These are phyloP conservation scores for Brachionus calyciflorus DNA, from an alignment of 1,140 invertebrate genomes.

Conservation along the genomic window DNA sequence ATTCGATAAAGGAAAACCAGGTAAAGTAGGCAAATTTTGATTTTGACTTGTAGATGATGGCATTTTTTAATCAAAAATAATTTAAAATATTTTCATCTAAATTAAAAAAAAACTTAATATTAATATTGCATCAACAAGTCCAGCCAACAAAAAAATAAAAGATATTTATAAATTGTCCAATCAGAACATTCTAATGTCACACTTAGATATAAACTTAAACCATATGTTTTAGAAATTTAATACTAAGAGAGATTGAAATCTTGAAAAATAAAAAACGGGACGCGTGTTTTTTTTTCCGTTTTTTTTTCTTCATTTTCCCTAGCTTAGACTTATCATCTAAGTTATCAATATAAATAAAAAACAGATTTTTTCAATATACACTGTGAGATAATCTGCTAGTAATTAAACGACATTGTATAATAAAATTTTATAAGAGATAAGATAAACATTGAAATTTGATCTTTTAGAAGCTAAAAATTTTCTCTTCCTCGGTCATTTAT, in stretches of 20 bases:
- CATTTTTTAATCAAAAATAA: background rate
- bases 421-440: background rate
- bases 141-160: no score
- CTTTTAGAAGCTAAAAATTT: background rate
- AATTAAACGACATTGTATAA: constrained; percentile 22
- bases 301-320: background rate
- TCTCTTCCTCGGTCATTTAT: background rate
- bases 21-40: background rate
- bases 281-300: constrained; percentile 12
- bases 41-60: constrained; percentile 33
- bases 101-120: no score
- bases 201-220: background rate
- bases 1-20: background rate
- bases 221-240: constrained; percentile 25
- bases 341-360: constrained; percentile 1
- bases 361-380: background rate
- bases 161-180: no score
- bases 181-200: no score
- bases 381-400: constrained; percentile 22
- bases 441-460: background rate
- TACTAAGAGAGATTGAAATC: background rate
- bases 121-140: no score
- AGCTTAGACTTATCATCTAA: background rate
- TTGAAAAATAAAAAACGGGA: background rate
- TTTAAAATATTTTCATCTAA: background rate